Evolutionary conservation across 2,113 vertebrate species (phyloP).

Genomic region (Phrynosoma blainvillii): DNA sequence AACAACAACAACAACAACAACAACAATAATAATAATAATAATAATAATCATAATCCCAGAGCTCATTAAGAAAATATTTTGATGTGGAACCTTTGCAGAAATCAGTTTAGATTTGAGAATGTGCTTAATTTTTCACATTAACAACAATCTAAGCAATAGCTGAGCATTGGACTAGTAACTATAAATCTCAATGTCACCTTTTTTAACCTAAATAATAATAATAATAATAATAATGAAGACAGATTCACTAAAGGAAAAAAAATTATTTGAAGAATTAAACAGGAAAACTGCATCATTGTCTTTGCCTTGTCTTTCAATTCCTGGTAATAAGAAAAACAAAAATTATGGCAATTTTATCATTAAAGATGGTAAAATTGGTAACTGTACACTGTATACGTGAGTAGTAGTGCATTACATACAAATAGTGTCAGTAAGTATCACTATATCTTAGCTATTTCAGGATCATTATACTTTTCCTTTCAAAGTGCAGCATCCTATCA

Average conservation of each 20-base stretch:
- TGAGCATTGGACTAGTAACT: slow-evolving; percentile 29
- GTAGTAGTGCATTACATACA: background rate
- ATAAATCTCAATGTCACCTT: slow-evolving; percentile 62
- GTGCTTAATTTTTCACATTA: slow-evolving; percentile 56
- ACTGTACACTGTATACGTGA: background rate
- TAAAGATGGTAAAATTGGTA: background rate
- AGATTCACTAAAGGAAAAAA: slow-evolving; percentile 30
- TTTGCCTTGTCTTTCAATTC: slow-evolving; percentile 7
- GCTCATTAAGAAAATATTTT: slow-evolving; percentile 66
- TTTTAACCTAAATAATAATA: slow-evolving; percentile 31
- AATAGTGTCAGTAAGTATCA: background rate
- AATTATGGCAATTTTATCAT: background rate
- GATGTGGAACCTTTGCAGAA: slow-evolving; percentile 46
- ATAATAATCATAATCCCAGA: no score
- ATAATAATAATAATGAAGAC: background rate
- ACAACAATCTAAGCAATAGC: slow-evolving; percentile 52
- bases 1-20: no score
- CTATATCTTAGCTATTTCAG: background rate
- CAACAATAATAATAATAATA: no score
- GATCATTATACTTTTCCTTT: no score
- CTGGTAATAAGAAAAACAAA: slow-evolving; percentile 1
- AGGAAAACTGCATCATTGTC: slow-evolving; percentile 35
- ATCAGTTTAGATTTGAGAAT: slow-evolving; percentile 33
- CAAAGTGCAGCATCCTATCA: background rate
- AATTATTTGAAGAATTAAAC: slow-evolving; percentile 11